These are phyloP conservation scores for Phrynocephalus vlangalii DNA, from an alignment of 2,797 vertebrate species.

Conservation along the genomic window DNA sequence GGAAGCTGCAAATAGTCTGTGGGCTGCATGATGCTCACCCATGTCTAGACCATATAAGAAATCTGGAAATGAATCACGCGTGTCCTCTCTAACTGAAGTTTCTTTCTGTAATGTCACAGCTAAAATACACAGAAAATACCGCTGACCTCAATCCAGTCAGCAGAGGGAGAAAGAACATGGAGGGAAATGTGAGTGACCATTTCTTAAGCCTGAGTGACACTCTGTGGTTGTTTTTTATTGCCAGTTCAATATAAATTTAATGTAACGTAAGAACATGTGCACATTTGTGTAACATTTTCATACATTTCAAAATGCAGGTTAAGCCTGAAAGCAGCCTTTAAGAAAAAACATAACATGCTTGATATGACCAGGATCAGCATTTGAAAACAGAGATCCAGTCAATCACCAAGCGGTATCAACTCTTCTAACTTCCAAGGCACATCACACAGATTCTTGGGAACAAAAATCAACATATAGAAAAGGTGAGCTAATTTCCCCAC, in stretches of 20 bases:
- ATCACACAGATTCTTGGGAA: constrained; percentile 26
- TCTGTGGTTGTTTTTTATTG: background rate
- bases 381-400: background rate
- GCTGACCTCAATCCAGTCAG: background rate
- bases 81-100: too few species aligned
- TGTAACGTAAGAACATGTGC: background rate
- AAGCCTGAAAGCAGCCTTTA: constrained; percentile 18
- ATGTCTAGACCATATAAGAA: too few species aligned
- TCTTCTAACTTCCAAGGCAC: constrained; percentile 33
- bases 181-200: background rate
- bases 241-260: background rate
- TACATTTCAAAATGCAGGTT: constrained; percentile 58
- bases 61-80: too few species aligned
- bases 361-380: constrained; percentile 25
- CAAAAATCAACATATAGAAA: constrained; percentile 15
- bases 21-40: too few species aligned
- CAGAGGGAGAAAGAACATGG: background rate
- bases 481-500: background rate
- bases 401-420: constrained; percentile 21
- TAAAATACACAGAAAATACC: too few species aligned
- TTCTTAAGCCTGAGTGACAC: background rate
- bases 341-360: constrained; percentile 34
- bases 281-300: constrained; percentile 47
- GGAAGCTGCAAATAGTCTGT: too few species aligned
- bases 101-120: background rate